Percentiles rank a stretch among this genome's conserved stretches.
These are phyloP conservation scores for Chrysemys picta DNA, from an alignment of 2,113 vertebrate species.

Conservation along the genomic window DNA sequence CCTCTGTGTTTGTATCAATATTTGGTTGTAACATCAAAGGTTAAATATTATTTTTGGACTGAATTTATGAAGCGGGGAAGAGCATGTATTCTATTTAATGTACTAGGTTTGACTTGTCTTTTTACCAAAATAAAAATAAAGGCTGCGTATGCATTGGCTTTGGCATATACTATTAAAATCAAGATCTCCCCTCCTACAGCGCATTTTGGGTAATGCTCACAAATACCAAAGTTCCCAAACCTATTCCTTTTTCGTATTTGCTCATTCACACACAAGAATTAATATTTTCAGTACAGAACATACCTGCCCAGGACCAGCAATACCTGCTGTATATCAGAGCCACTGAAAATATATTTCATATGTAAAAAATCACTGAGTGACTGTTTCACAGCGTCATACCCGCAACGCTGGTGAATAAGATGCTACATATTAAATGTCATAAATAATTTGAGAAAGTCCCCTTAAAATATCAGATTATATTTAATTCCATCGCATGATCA, in stretches of 20 bases:
- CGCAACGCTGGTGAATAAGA: background rate
- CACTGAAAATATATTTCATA: background rate
- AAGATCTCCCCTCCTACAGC: background rate
- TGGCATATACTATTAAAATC: background rate
- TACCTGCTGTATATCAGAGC: background rate
- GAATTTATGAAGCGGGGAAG: background rate
- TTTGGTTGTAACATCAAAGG: background rate
- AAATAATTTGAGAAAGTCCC: too few species aligned
- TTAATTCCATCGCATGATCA: too few species aligned
- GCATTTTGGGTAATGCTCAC: background rate
- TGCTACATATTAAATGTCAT: background rate
- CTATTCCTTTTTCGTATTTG: background rate
- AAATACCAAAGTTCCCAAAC: background rate
- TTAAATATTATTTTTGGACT: background rate
- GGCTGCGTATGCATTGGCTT: background rate
- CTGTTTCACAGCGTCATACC: too few species aligned
- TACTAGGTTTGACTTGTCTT: background rate
- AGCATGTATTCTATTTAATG: background rate
- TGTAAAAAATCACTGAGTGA: too few species aligned
- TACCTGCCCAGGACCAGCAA: background rate
- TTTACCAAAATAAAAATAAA: background rate
- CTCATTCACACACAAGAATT: background rate
- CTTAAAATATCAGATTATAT: too few species aligned
- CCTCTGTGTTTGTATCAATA: background rate
- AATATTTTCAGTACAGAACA: background rate